Conservation (phyloP, 2,113 vertebrate genomes). For the Nicator chloris region DNA sequence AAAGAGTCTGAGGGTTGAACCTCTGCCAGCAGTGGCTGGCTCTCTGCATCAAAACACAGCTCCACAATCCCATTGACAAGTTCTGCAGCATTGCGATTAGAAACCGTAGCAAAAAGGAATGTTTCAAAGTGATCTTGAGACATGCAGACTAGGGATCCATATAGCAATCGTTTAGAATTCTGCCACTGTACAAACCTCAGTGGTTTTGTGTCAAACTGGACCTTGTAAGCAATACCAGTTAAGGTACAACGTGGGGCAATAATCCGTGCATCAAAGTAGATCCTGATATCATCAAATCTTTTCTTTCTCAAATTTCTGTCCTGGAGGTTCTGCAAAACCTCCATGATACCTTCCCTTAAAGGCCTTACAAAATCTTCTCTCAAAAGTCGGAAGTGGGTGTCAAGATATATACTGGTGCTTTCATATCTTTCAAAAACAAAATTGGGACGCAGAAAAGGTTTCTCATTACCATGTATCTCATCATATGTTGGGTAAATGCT, state of each 20-base stretch:
- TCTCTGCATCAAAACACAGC: slow-evolving; percentile 82
- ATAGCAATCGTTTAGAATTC: slow-evolving; percentile 90
- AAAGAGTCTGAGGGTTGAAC: slow-evolving; percentile 80
- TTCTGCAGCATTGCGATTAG: slow-evolving; percentile 75
- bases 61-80: slow-evolving; percentile 78
- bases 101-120: slow-evolving; percentile 89
- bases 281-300: slow-evolving; percentile 85
- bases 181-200: slow-evolving; percentile 88
- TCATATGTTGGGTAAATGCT: slow-evolving; percentile 84
- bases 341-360: slow-evolving; percentile 85
- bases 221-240: slow-evolving; percentile 80
- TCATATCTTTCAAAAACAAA: slow-evolving; percentile 78
- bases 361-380: slow-evolving; percentile 92
- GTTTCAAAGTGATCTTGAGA: slow-evolving; percentile 89
- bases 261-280: slow-evolving; percentile 83
- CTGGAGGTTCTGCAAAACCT: slow-evolving; percentile 76
- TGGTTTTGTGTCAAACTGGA: slow-evolving; percentile 82
- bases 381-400: slow-evolving; percentile 93
- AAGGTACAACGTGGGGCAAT: slow-evolving; percentile 77
- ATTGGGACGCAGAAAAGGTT: slow-evolving; percentile 86
- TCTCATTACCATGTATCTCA: slow-evolving; percentile 78
- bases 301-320: slow-evolving; percentile 70
- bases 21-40: slow-evolving; percentile 71
- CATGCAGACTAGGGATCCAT: slow-evolving; percentile 91
- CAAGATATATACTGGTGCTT: slow-evolving; percentile 83